Conservation (phyloP, 2,888 invertebrate species). For the Parnassius orleans region DNA sequence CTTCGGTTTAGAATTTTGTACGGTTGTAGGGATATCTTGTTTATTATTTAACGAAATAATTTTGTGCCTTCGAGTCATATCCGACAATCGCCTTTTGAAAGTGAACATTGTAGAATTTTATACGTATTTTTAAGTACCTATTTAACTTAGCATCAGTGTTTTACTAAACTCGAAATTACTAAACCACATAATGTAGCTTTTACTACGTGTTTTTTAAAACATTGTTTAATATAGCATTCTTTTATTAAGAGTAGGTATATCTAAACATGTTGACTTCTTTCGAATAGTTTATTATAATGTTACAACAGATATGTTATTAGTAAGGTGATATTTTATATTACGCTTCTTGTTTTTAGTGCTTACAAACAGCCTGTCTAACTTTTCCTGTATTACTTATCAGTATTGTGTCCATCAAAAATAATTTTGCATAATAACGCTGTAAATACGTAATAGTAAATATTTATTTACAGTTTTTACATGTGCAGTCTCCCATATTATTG, state of each 20-base stretch:
- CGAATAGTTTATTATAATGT: slow-evolving; percentile 77
- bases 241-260: slow-evolving; percentile 40
- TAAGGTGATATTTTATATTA: slow-evolving; percentile 55
- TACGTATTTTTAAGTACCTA: slow-evolving; percentile 61
- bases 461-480: slow-evolving; percentile 12
- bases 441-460: slow-evolving; percentile 19
- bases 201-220: slow-evolving; percentile 23
- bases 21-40: slow-evolving; percentile 43
- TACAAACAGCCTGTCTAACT: slow-evolving; percentile 36
- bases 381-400: slow-evolving; percentile 45
- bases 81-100: slow-evolving; percentile 71
- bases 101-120: slow-evolving; percentile 66
- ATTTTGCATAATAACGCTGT: slow-evolving; percentile 15
- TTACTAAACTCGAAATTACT: slow-evolving; percentile 43
- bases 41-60: slow-evolving; percentile 46
- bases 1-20: slow-evolving; percentile 49
- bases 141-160: slow-evolving; percentile 48
- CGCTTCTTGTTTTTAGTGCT: slow-evolving; percentile 40
- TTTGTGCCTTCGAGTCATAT: slow-evolving; percentile 79
- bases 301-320: slow-evolving; percentile 52
- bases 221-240: slow-evolving; percentile 21
- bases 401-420: slow-evolving; percentile 48
- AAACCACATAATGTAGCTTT: slow-evolving; percentile 27
- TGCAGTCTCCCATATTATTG: slow-evolving; percentile 4
- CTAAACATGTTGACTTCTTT: slow-evolving; percentile 72